Percentiles rank a stretch among this genome's conserved stretches.
These are phyloP conservation scores for Oreochromis grahami DNA, from an alignment of 2,797 vertebrate species.

Conservation along the genomic window DNA sequence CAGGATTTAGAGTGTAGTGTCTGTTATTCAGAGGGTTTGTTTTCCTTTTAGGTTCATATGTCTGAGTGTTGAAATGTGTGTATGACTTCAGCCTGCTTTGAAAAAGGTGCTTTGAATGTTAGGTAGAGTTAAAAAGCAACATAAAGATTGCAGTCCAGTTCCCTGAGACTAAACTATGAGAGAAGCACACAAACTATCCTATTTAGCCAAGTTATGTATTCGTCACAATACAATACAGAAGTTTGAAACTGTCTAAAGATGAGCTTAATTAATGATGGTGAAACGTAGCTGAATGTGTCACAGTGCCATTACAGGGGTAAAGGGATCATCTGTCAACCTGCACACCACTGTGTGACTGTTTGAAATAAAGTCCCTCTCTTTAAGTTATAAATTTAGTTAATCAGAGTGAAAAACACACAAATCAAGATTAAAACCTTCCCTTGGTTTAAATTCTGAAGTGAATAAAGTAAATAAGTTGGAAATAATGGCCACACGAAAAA, in stretches of 20 bases:
- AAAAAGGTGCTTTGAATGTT: accelerated
- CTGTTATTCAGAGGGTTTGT: accelerated
- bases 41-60: neutral
- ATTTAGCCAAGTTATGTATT: accelerated
- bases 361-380: accelerated
- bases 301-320: accelerated
- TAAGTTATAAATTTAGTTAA: accelerated
- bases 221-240: neutral
- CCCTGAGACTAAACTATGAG: neutral
- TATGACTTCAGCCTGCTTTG: accelerated
- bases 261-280: neutral
- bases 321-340: accelerated
- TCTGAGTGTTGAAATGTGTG: neutral
- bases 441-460: accelerated
- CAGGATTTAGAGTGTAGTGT: accelerated
- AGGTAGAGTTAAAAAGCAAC: neutral
- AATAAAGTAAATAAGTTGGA: too few relatives aligned
- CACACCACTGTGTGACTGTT: accelerated
- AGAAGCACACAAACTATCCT: accelerated
- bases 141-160: neutral
- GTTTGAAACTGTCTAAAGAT: accelerated
- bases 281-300: accelerated
- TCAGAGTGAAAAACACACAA: too few relatives aligned
- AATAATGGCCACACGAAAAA: accelerated
- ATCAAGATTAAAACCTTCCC: accelerated